Conservation (phyloP, 2,113 vertebrate species). For the Isichthys henryi region DNA sequence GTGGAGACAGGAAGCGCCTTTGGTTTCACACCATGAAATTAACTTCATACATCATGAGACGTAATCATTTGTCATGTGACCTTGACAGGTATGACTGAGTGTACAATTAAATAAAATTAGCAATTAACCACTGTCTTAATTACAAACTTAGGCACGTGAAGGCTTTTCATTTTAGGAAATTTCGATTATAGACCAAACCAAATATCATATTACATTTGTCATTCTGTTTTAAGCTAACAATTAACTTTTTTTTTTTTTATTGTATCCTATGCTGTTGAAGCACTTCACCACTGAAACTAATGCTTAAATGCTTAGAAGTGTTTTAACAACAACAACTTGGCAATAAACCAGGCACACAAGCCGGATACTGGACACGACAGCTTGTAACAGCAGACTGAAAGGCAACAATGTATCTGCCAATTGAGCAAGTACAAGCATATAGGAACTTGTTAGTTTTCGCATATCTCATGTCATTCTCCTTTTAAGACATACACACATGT, state of each 20-base stretch:
- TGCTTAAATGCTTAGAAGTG: neutral
- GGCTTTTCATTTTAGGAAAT: neutral
- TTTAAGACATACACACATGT: neutral
- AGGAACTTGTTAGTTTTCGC: neutral
- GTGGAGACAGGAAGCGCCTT: neutral
- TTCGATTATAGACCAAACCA: neutral
- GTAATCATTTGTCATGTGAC: constrained; percentile 4
- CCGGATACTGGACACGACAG: neutral
- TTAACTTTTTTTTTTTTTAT: neutral
- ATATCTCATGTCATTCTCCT: neutral
- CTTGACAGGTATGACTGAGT: neutral
- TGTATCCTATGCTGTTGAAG: neutral
- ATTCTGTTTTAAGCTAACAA: neutral
- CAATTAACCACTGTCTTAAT: constrained; percentile 11
- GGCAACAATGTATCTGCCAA: neutral
- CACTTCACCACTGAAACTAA: neutral
- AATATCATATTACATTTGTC: neutral
- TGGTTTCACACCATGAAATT: constrained; percentile 5
- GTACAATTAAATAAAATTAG: constrained; percentile 11
- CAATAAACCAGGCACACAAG: neutral
- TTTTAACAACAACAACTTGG: neutral
- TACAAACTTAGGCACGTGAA: neutral
- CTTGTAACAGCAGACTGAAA: neutral
- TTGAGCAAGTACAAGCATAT: neutral
- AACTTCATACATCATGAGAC: neutral